phyloP scores from a whole-genome alignment of 2,888 invertebrate genomes.

The Empis stercorea region DNA sequence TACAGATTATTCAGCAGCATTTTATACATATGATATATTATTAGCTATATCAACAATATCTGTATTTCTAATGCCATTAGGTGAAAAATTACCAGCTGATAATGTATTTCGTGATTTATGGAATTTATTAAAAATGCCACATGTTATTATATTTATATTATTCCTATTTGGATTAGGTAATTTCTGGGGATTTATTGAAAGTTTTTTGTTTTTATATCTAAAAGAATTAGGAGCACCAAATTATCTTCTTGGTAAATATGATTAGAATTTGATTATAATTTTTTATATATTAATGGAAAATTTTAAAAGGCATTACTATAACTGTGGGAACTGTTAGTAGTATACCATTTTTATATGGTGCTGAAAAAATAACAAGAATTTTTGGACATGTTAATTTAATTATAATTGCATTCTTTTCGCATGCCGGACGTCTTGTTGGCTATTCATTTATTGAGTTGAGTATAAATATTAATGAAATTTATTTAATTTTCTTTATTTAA shows the following conservation, averaged over 20 bases:
- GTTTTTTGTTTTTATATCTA: constrained; percentile 73
- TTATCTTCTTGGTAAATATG: constrained; percentile 56
- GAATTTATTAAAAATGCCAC: constrained; percentile 62
- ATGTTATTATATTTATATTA: constrained; percentile 66
- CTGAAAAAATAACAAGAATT: constrained; percentile 67
- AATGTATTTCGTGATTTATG: constrained; percentile 62
- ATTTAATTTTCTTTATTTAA: constrained; percentile 1
- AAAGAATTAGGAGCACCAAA: constrained; percentile 74
- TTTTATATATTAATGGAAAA: not conserved
- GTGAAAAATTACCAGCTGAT: constrained; percentile 63
- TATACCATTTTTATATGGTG: constrained; percentile 71
- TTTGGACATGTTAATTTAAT: constrained; percentile 75
- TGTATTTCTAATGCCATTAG: constrained; percentile 64
- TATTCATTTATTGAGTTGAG: constrained; percentile 81
- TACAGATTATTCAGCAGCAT: constrained; percentile 79
- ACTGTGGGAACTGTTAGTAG: constrained; percentile 75
- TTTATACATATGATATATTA: constrained; percentile 61
- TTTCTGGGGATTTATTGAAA: constrained; percentile 82
- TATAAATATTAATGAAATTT: too few relatives aligned
- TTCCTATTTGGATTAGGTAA: constrained; percentile 73
- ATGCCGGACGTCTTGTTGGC: constrained; percentile 66
- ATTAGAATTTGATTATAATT: not conserved
- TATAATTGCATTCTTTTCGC: constrained; percentile 72
- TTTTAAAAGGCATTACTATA: constrained; percentile 58
- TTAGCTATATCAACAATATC: constrained; percentile 59